Evolutionary conservation across 1,140 invertebrate genomes (phyloP).

Genomic region (Zaprionus tsacasi): DNA sequence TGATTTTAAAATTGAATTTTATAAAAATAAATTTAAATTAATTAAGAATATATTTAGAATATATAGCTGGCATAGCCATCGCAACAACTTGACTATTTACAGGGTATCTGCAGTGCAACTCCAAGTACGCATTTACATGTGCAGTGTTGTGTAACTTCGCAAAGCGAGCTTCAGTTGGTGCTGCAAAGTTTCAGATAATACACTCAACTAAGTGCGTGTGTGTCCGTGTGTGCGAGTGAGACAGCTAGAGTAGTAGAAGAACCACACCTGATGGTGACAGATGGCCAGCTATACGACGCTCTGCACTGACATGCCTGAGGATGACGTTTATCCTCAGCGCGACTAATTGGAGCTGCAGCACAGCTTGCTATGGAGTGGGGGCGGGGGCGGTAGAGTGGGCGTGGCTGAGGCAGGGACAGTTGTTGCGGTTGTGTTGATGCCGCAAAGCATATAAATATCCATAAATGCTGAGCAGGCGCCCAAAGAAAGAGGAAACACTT

Average conservation of each 20-base stretch:
- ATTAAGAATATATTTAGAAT: no score
- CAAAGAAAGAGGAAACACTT: conserved; percentile 41
- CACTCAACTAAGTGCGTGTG: neutral
- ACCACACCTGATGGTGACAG: conserved; percentile 34
- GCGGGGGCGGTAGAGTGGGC: neutral
- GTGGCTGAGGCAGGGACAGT: neutral
- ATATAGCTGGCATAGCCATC: neutral
- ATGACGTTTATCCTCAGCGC: conserved; percentile 54
- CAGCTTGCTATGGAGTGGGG: no score
- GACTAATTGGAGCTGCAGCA: conserved; percentile 65
- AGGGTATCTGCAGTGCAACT: neutral
- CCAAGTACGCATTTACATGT: neutral
- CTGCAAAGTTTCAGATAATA: conserved; percentile 4
- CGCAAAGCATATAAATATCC: conserved; percentile 69
- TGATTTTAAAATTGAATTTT: no score
- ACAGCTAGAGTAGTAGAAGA: neutral
- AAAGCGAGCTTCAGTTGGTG: neutral
- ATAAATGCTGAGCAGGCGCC: conserved; percentile 59
- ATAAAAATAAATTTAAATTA: no score
- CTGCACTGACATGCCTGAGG: conserved; percentile 25
- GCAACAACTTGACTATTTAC: neutral
- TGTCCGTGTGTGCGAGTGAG: neutral
- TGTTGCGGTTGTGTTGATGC: conserved; percentile 5
- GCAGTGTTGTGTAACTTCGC: neutral
- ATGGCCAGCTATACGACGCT: conserved; percentile 19